Evolutionary conservation across 2,888 invertebrate species (phyloP), one percentile per base, ranked within the genome.

Genomic region (Osmoderma eremita): DNA sequence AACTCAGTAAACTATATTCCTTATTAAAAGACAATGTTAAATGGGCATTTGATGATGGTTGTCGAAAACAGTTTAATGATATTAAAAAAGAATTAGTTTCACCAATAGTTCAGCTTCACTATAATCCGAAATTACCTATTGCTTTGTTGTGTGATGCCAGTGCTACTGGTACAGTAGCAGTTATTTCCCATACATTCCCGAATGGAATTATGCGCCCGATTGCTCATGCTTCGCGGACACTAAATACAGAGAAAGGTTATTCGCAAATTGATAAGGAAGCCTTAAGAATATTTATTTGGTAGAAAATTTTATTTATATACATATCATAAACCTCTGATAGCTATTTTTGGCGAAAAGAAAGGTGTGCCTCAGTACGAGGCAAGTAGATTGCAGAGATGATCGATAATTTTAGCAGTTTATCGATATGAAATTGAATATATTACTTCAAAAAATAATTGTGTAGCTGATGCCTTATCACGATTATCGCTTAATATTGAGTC

Each of bases 321-420:
- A 0, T 78, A 80, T 69, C 75, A 78, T 61, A 69, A 77, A 61
- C 78, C 81, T 1, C 48, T 66, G 8, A 12, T 67, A 12, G 65
- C 75, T 63, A 78, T 79, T 54, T 78, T 79, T 68, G 71, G 73
- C 0, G 75, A 76, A 1, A 74, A 63, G n/a, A 77, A 77, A 63
- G 67, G 74, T 10, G 76, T 76, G 10, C 77, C 77, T n/a, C 6
- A 2, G 6, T 6, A 8, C 6, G 3, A 1, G 3, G 2, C 6
- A 5, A 30, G 6, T 10, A 30, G 30, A 30, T 30, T 30, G 30
- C 30, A 30, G 6, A 30, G 30, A 10, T 30, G 30, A 10, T 2
- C 30, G 10, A 30, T 30, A 3, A 30, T 30, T 30, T 30, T 30
- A 10, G 2, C 30, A 30, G 6, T 1, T 30, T 30, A 30, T 30